A percentile compares a stretch with the other conserved stretches of the same genome.
Conservation (phyloP, 2,888 invertebrate species). For the Bruchidius siliquastri region DNA sequence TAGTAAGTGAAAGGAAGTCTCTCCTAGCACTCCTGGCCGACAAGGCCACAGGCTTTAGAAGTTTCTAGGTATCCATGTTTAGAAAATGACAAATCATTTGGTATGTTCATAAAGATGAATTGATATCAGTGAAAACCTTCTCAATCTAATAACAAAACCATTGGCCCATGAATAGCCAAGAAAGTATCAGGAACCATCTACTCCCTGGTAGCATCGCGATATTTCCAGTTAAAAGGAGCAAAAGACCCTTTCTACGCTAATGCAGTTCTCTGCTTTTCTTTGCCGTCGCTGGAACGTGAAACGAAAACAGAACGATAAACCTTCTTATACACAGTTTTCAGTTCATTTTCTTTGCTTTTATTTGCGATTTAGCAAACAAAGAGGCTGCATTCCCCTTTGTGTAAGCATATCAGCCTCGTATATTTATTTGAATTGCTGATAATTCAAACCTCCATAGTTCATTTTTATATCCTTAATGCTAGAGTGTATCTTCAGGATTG, state of each 20-base stretch:
- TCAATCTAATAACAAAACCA: too few species aligned
- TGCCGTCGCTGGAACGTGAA: conserved; percentile 34
- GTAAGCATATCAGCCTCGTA: conserved; percentile 28
- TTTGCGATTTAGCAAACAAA: conserved; percentile 40
- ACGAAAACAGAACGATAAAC: conserved; percentile 49
- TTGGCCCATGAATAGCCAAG: too few species aligned
- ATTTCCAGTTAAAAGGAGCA: too few species aligned
- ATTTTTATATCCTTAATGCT: neutral
- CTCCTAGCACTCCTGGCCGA: too few species aligned
- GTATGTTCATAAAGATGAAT: too few species aligned
- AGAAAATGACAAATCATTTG: too few species aligned
- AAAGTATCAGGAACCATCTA: too few species aligned
- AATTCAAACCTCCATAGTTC: neutral
- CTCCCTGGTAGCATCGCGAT: too few species aligned
- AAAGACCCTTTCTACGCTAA: neutral
- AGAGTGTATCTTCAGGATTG: neutral
- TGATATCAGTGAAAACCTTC: too few species aligned
- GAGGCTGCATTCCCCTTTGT: conserved; percentile 34
- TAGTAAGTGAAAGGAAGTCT: too few species aligned
- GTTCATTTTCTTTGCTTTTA: conserved; percentile 45
- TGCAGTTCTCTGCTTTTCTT: neutral
- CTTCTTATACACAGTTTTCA: conserved; percentile 44
- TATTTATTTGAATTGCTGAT: neutral
- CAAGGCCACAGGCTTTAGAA: too few species aligned
- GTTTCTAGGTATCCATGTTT: too few species aligned